Conservation (phyloP, 2,888 invertebrate genomes). For the Dugesia japonica region DNA sequence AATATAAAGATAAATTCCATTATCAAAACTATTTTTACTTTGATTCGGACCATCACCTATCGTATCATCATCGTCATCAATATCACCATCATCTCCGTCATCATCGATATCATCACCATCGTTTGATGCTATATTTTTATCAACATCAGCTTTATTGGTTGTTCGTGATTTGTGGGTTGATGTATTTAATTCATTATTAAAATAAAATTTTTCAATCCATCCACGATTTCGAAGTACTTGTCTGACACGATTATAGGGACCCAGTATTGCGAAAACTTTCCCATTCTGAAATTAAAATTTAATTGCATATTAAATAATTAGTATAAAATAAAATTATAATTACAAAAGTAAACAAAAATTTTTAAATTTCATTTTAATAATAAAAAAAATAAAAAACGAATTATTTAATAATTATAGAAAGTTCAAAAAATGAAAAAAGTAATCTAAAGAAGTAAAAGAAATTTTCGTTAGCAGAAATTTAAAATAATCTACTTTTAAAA, state of each 20-base stretch:
- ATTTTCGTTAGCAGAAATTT: too few relatives aligned
- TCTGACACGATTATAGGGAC: conserved; percentile 45
- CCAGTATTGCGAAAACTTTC: conserved; percentile 47
- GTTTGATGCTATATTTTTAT: conserved; percentile 38
- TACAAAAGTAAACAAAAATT: too few relatives aligned
- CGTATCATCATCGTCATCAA: conserved; percentile 43
- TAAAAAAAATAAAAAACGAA: too few relatives aligned
- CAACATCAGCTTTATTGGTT: conserved; percentile 36
- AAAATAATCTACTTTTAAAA: too few relatives aligned
- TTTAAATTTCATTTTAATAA: too few relatives aligned
- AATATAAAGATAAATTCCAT: conserved; percentile 37
- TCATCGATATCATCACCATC: conserved; percentile 41
- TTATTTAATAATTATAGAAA: too few relatives aligned
- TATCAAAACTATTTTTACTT: conserved; percentile 25
- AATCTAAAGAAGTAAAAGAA: too few relatives aligned
- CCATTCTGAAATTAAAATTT: conserved; percentile 39
- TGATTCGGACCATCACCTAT: conserved; percentile 33
- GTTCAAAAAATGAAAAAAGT: too few relatives aligned
- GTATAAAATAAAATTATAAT: too few relatives aligned
- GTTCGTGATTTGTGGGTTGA: background rate
- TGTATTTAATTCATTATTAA: background rate
- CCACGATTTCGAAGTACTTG: conserved; percentile 43
- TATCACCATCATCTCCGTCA: conserved; percentile 43
- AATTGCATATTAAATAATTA: too few relatives aligned
- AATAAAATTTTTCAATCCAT: conserved; percentile 48